phyloP scores from a whole-genome alignment of 2,797 vertebrate species.

The Ceryle rudis region DNA sequence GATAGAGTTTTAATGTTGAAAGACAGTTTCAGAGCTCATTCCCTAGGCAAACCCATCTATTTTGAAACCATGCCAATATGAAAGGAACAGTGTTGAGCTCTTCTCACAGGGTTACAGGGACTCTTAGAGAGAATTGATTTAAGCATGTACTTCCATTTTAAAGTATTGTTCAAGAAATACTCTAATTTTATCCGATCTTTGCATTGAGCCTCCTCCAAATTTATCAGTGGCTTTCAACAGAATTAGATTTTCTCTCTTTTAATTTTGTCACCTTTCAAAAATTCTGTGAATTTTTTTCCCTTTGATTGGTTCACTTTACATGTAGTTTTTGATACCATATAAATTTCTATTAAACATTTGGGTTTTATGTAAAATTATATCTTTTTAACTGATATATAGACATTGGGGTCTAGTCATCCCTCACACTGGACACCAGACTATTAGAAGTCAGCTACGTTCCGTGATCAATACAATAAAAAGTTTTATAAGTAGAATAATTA shows the following conservation, averaged over 20 bases:
- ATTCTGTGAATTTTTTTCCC: background rate
- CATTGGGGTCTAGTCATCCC: background rate
- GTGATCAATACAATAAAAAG: background rate
- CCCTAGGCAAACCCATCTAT: background rate
- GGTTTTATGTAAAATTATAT: background rate
- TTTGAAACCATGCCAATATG: background rate
- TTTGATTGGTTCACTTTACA: background rate
- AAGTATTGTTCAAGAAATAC: background rate
- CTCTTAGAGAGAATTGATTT: background rate
- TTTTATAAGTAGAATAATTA: background rate
- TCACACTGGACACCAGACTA: background rate
- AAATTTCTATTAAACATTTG: background rate
- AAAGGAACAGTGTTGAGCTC: background rate
- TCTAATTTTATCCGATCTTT: background rate
- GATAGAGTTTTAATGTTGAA: background rate
- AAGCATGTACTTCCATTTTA: slow-evolving; percentile 12
- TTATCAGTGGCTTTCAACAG: background rate
- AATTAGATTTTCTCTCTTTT: background rate
- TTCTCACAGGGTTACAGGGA: background rate
- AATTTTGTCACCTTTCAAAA: background rate
- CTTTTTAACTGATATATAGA: background rate
- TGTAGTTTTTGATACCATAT: background rate
- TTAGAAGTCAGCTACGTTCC: background rate
- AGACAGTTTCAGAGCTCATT: background rate
- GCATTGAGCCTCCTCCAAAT: background rate